phyloP scores from a whole-genome alignment of 53 echinoderm and acorn worm genomes.

The Henricia sp. region DNA sequence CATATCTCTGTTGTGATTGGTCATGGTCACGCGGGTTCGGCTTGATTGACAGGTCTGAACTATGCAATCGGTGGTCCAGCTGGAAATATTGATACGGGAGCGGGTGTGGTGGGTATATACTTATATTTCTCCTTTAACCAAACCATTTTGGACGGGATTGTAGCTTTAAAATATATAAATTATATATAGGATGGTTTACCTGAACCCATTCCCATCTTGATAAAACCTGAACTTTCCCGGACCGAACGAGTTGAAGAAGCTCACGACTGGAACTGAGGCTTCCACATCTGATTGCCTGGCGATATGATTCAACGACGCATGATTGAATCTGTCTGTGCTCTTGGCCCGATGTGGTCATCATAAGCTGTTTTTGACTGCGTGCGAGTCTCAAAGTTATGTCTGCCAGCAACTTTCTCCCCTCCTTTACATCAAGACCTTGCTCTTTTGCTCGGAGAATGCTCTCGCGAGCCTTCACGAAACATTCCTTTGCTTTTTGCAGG shows the following conservation, averaged over 20 bases:
- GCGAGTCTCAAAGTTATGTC: constrained; percentile 10
- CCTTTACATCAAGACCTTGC: background rate
- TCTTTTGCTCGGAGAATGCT: background rate
- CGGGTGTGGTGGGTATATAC: too few relatives aligned
- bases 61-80: too few relatives aligned
- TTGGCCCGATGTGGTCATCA: background rate
- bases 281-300: background rate
- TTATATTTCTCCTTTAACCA: too few relatives aligned
- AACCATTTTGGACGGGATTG: too few relatives aligned
- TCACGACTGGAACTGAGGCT: too few relatives aligned
- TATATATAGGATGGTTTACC: too few relatives aligned
- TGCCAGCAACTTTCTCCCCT: background rate
- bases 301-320: background rate
- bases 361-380: background rate
- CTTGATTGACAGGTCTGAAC: too few relatives aligned
- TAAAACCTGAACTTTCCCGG: background rate
- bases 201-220: constrained; percentile 11
- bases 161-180: too few relatives aligned
- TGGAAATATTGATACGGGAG: too few relatives aligned
- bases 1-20: too few relatives aligned
- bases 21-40: too few relatives aligned
- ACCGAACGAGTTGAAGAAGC: too few relatives aligned
- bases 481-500: background rate
- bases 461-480: constrained; percentile 2
- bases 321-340: background rate